phyloP scores from a whole-genome alignment of 2,888 invertebrate species.

The Eupithecia subumbrata region DNA sequence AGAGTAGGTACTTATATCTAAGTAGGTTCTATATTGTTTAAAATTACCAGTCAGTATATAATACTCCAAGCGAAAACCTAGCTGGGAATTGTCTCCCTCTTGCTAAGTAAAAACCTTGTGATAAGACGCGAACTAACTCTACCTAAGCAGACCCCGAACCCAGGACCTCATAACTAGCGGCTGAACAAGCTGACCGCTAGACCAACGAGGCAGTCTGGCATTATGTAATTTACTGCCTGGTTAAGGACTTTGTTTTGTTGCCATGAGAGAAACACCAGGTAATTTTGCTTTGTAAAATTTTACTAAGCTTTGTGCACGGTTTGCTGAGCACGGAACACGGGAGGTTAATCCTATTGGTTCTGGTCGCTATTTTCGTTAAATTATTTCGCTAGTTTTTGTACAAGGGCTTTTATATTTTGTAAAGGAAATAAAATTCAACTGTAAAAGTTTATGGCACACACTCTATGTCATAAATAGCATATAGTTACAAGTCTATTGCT shows the following conservation, averaged over 20 bases:
- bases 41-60: too few relatives aligned
- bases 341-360: background rate
- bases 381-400: background rate
- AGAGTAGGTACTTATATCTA: too few relatives aligned
- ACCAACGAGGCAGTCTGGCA: too few relatives aligned
- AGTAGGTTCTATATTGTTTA: too few relatives aligned
- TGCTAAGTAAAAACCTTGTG: too few relatives aligned
- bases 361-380: background rate
- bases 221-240: background rate
- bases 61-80: too few relatives aligned
- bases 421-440: background rate
- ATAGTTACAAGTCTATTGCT: background rate
- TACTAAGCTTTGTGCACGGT: background rate
- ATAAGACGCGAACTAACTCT: too few relatives aligned
- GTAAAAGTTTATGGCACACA: background rate
- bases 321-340: background rate
- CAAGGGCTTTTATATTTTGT: background rate
- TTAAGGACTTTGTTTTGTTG: background rate
- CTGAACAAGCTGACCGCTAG: too few relatives aligned
- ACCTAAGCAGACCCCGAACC: too few relatives aligned
- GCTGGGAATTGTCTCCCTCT: too few relatives aligned
- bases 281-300: slow-evolving; percentile 4
- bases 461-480: background rate
- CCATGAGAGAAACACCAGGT: background rate
- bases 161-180: too few relatives aligned